Conservation (phyloP, 2,888 invertebrate genomes). For the Meghimatium bilineatum region DNA sequence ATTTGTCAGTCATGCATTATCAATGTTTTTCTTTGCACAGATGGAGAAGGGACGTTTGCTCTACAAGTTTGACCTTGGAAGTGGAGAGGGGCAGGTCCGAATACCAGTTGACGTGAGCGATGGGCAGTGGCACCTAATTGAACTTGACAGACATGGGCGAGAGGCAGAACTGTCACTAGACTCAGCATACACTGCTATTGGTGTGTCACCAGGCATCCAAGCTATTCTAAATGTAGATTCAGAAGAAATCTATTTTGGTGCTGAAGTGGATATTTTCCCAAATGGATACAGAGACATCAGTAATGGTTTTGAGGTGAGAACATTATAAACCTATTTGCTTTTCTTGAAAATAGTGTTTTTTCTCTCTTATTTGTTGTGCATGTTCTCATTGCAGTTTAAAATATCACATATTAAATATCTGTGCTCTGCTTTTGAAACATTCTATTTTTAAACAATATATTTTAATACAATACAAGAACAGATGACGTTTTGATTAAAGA, state of each 20-base stretch:
- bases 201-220: constrained; percentile 86
- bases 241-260: constrained; percentile 90
- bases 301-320: constrained; percentile 84
- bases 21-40: constrained; percentile 71
- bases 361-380: not conserved
- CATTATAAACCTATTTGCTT: not conserved
- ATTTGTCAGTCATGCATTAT: no score
- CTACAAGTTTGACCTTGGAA: constrained; percentile 94
- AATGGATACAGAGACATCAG: constrained; percentile 80
- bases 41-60: constrained; percentile 90
- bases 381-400: no score
- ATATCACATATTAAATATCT: no score
- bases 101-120: constrained; percentile 87
- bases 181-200: constrained; percentile 84
- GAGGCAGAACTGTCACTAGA: constrained; percentile 88
- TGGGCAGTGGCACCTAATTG: constrained; percentile 88
- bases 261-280: constrained; percentile 81
- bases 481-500: no score
- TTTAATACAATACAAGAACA: no score
- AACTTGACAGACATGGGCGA: constrained; percentile 87
- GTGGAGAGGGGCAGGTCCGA: constrained; percentile 90
- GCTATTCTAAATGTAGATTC: constrained; percentile 90
- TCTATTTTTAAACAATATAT: no score
- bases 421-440: no score
- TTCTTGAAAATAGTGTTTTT: not conserved